Conservation (phyloP, 2,113 vertebrate genomes). For the mouse (Mus musculus) region DNA sequence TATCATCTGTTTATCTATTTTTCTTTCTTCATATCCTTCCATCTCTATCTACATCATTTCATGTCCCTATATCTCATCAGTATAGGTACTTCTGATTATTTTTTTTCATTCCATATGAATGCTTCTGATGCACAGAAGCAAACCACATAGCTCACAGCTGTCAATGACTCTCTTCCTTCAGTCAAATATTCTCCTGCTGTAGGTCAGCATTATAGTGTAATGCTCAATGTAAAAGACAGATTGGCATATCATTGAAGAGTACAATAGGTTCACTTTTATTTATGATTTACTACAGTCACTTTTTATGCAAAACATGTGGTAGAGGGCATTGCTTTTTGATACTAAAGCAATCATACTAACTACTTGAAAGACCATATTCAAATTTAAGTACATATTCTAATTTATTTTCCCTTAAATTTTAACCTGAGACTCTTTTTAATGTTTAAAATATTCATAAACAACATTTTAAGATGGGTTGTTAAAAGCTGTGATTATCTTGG, state of each 20-base stretch:
- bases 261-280: background rate
- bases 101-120: background rate
- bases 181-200: background rate
- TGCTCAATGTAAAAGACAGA: background rate
- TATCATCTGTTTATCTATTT: too few species aligned
- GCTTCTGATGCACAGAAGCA: background rate
- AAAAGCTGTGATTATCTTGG: background rate
- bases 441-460: slow-evolving; percentile 24
- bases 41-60: background rate
- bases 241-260: background rate
- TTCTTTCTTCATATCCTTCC: too few species aligned
- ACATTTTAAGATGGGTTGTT: background rate
- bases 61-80: background rate
- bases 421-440: background rate
- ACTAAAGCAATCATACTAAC: background rate
- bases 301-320: background rate
- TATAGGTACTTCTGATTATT: background rate
- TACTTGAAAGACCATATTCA: background rate
- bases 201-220: background rate
- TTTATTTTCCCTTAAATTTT: slow-evolving; percentile 39
- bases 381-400: background rate
- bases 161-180: background rate
- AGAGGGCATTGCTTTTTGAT: background rate
- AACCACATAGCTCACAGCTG: background rate
- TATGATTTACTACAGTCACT: background rate